Base-by-base conservation (phyloP, 2,888 invertebrate genomes). In the Thereva nobilitata region DNA sequence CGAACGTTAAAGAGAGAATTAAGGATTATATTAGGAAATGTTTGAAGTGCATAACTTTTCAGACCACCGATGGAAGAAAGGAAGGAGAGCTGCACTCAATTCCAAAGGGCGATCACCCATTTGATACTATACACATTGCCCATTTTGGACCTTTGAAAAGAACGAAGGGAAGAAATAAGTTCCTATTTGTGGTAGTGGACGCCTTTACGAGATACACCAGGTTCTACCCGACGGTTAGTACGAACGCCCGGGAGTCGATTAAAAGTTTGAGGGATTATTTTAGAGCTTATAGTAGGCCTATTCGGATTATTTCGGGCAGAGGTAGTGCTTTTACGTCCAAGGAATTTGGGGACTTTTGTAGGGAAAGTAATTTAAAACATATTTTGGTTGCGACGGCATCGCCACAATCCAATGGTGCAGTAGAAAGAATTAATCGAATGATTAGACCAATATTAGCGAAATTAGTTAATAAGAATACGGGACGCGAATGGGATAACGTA, bases 121-220 rank as follows among this genome's bases (percentile, higher is more conserved):
- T 76, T 34, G 47, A 59, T 6, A 64, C 64, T 1, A 5, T 69
- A n/a, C 70, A 72, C 44, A 63, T 67, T 5, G 69, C 69, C 23
- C 66, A n/a, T n/a, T n/a, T n/a, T n/a, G n/a, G n/a, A n/a, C n/a
- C n/a, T n/a, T n/a, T n/a, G n/a, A n/a, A n/a, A 70, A 35, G 67
- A 55, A 76, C 73, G 44, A 72, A 66, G 12, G 68, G 57, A 0
- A 72, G 73, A 38, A 79, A 79, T 57, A 70, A 70, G 7, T 70
- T 80, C 40, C 64, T 80, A n/a, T 67, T 81, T 4, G 73, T 74
- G 1, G 67, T 76, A 4, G 73, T 81, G 0, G 78, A 81, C 66
- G 77, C 70, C 0, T 80, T 79, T 52, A 78, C 77, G 0, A 79
- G 79, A 65, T 78, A 74, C 67, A 67, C 74, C 0, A 72, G 76